phyloP scores from a whole-genome alignment of 1,140 invertebrate genomes.

The Microplitis mediator region DNA sequence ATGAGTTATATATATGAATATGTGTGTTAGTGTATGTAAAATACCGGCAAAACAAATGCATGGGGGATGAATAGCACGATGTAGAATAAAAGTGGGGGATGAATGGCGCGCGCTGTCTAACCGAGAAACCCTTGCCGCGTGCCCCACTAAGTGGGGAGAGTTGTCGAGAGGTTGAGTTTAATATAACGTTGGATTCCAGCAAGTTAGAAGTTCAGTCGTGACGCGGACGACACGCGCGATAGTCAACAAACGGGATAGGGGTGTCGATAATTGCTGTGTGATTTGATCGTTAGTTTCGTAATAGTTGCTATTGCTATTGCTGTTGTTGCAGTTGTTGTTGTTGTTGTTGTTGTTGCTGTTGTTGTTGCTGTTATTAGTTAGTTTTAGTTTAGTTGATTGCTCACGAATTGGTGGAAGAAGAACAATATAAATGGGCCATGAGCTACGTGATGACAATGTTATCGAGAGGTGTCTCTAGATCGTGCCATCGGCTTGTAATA shows the following conservation, averaged over 20 bases:
- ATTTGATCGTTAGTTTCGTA: no score
- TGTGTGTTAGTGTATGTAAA: neutral
- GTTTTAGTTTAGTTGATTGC: no score
- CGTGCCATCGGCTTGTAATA: slow-evolving; percentile 37
- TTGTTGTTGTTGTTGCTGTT: neutral
- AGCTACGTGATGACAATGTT: slow-evolving; percentile 12
- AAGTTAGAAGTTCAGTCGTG: slow-evolving; percentile 53
- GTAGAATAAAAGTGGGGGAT: slow-evolving; percentile 7
- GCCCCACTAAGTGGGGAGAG: slow-evolving; percentile 20
- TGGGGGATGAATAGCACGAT: slow-evolving; percentile 12
- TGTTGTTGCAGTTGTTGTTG: no score
- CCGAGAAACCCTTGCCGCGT: slow-evolving; percentile 40
- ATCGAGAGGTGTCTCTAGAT: slow-evolving; percentile 29
- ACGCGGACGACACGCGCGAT: slow-evolving; percentile 55
- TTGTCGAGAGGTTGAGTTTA: slow-evolving; percentile 44
- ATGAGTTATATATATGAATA: neutral
- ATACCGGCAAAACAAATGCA: neutral
- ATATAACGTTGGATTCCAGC: slow-evolving; percentile 43
- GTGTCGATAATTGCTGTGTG: neutral
- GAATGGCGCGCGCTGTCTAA: slow-evolving; percentile 32
- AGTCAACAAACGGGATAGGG: slow-evolving; percentile 23
- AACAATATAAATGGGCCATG: neutral
- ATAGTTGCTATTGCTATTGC: neutral
- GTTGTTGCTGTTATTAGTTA: neutral
- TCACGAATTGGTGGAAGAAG: no score